A percentile compares a stretch with the other conserved stretches of the same genome.
Conservation (phyloP, 2,113 vertebrate species). For the Cavia porcellus region DNA sequence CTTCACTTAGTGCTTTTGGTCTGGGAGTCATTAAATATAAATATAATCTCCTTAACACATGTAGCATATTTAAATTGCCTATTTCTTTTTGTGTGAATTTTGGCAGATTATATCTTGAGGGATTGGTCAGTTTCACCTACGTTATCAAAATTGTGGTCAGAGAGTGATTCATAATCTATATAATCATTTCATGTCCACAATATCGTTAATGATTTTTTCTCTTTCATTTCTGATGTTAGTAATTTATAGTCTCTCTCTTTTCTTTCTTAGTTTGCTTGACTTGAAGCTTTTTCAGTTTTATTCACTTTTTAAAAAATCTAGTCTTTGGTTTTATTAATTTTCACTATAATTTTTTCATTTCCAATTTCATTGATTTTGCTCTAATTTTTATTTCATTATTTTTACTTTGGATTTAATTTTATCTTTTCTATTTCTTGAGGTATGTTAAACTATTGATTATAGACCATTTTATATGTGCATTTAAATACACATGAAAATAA, state of each 20-base stretch:
- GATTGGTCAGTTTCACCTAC: background rate
- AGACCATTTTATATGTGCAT: background rate
- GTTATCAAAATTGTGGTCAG: background rate
- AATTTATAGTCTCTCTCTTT: background rate
- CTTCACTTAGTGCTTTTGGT: background rate
- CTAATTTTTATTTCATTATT: background rate
- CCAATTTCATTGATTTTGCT: background rate
- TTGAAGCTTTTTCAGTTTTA: background rate
- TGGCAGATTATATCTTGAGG: background rate
- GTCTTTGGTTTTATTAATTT: background rate
- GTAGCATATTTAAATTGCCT: background rate
- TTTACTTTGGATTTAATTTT: background rate
- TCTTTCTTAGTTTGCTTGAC: background rate
- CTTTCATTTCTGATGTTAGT: background rate
- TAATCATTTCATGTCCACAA: background rate
- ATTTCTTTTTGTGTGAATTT: background rate
- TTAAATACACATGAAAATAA: background rate
- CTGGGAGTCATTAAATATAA: background rate
- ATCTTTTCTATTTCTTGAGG: background rate
- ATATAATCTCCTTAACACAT: conserved; percentile 7
- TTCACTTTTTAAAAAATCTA: background rate
- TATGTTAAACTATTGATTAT: background rate
- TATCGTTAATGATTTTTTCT: background rate
- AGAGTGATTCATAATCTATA: background rate
- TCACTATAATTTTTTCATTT: background rate